A percentile compares a stretch with the other conserved stretches of the same genome.
Conservation (phyloP, 1,140 invertebrate genomes). For the Scylla paramamosain region DNA sequence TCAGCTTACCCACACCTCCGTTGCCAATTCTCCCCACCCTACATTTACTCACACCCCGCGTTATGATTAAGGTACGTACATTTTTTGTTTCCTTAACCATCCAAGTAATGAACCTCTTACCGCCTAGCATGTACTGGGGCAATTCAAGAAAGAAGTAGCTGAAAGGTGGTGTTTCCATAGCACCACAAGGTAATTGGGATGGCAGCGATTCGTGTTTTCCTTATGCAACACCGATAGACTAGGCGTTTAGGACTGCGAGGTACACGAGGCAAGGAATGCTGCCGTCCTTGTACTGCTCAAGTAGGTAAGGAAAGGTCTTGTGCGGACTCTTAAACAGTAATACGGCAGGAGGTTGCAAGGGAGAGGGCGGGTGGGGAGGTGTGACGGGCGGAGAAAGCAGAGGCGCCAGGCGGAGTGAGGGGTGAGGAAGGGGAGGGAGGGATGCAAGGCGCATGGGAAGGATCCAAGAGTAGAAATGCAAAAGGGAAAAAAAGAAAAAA, state of each 20-base stretch:
- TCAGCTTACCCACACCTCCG: not conserved
- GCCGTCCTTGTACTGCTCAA: not conserved
- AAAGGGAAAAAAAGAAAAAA: not conserved
- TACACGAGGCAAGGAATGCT: not conserved
- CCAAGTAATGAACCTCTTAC: not conserved
- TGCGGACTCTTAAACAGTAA: not conserved
- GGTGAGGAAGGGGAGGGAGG: not conserved
- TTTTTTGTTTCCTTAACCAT: not conserved
- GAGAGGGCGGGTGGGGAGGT: not conserved
- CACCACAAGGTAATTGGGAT: not conserved
- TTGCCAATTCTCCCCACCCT: not conserved
- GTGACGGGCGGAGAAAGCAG: not conserved
- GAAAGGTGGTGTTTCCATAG: not conserved
- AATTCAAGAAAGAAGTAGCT: not conserved
- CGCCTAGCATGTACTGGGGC: not conserved
- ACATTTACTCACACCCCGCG: not conserved
- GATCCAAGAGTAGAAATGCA: no score
- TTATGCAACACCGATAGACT: not conserved
- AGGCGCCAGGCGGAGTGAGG: no score
- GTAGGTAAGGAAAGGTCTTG: not conserved
- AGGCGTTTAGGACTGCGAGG: not conserved
- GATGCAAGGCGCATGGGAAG: not conserved
- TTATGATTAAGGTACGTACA: not conserved
- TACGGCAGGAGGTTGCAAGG: no score
- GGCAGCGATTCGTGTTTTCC: not conserved